Evolutionary conservation across 1,140 invertebrate species (phyloP).

Genomic region (Caenorhabditis brenneri): DNA sequence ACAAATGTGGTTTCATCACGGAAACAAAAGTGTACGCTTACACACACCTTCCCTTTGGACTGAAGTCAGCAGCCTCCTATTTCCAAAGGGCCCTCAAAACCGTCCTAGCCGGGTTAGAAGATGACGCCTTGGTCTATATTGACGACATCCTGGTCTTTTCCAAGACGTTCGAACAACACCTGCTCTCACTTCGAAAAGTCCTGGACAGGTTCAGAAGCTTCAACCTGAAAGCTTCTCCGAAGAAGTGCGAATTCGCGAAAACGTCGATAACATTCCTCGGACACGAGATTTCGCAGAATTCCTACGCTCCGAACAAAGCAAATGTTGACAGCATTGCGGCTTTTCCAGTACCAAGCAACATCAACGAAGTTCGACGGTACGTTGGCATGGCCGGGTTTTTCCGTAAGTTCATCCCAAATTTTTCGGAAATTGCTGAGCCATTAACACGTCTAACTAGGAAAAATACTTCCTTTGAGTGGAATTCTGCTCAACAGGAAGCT

Average conservation of each 20-base stretch:
- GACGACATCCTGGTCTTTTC: not conserved
- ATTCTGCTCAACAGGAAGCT: not conserved
- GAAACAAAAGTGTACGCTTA: too few species aligned
- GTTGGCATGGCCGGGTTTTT: conserved; percentile 66
- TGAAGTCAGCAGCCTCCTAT: too few species aligned
- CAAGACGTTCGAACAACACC: not conserved
- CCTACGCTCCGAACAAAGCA: conserved; percentile 60
- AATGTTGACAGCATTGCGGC: too few species aligned
- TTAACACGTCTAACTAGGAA: conserved; percentile 56
- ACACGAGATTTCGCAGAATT: conserved; percentile 45
- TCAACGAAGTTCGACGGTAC: conserved; percentile 64
- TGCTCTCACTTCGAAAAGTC: not conserved
- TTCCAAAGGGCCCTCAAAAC: not conserved
- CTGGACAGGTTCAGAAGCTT: not conserved
- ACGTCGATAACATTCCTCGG: not conserved
- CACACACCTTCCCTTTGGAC: too few species aligned
- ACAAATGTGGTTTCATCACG: too few species aligned
- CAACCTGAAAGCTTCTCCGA: too few species aligned
- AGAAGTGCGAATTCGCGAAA: too few species aligned
- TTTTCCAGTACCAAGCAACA: conserved; percentile 17
- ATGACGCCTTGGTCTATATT: not conserved
- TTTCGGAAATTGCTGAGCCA: conserved; percentile 56
- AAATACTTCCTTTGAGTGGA: conserved; percentile 23
- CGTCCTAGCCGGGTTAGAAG: not conserved
- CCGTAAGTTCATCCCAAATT: conserved; percentile 62